Conservation (phyloP, 2,113 vertebrate species). For the Salminus brasiliensis region DNA sequence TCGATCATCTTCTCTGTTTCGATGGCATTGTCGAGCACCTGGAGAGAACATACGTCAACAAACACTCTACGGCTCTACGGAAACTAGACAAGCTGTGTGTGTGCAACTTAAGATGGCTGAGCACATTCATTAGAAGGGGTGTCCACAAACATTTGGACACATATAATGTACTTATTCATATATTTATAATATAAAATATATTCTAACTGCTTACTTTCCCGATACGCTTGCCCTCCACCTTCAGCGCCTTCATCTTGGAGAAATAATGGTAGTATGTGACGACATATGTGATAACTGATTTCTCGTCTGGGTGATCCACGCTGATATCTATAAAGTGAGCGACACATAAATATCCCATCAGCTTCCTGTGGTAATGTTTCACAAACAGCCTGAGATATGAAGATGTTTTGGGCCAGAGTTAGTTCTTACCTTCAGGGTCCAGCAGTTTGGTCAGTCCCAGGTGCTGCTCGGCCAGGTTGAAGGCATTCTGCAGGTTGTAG, state of each 20-base stretch:
- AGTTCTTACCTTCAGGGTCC: conserved; percentile 90
- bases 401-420: neutral
- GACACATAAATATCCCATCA: neutral
- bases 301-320: conserved; percentile 97
- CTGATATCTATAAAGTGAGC: conserved; percentile 86
- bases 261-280: conserved; percentile 99
- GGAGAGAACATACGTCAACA: neutral
- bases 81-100: too few species aligned
- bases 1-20: conserved; percentile 98
- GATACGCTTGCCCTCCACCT: conserved; percentile 95
- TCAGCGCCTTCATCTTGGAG: conserved; percentile 98
- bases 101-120: too few species aligned
- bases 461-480: conserved; percentile 95
- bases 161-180: too few species aligned
- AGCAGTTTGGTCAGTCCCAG: conserved; percentile 94
- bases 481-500: conserved; percentile 97
- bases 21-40: conserved; percentile 96
- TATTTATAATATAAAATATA: too few species aligned
- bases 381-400: neutral
- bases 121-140: too few species aligned
- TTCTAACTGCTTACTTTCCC: conserved; percentile 94
- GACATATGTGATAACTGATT: conserved; percentile 97
- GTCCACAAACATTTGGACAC: too few species aligned
- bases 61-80: too few species aligned
- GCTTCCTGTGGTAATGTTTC: neutral